Conservation (phyloP, 2,113 vertebrate species). For the Saguinus midas region DNA sequence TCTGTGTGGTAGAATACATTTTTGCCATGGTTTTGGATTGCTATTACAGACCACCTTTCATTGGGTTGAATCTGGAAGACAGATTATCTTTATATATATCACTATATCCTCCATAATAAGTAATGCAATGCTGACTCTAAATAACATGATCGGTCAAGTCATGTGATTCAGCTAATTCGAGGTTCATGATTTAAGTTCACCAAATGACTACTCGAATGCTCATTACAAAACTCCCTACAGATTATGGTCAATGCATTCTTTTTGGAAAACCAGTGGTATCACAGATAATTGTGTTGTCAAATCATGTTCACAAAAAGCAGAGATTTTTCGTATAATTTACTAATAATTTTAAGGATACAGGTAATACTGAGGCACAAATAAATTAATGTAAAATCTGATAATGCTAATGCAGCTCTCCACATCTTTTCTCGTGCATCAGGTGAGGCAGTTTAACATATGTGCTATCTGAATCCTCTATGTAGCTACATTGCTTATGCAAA, state of each 20-base stretch:
- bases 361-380: background rate
- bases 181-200: background rate
- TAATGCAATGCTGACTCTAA: background rate
- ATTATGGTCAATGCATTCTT: background rate
- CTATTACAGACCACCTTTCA: background rate
- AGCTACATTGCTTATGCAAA: background rate
- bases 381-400: too few species aligned
- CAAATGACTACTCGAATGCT: background rate
- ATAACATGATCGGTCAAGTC: background rate
- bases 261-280: background rate
- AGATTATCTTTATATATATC: background rate
- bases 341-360: background rate
- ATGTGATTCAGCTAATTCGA: background rate
- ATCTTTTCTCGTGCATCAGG: background rate
- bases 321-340: background rate
- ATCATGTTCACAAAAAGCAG: background rate
- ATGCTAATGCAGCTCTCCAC: background rate
- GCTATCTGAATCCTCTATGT: background rate
- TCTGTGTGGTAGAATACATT: background rate
- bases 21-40: background rate
- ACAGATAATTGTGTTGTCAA: background rate
- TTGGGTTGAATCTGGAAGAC: background rate
- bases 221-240: background rate
- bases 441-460: background rate
- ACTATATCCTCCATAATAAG: background rate